Base-by-base conservation (phyloP, 2,888 invertebrate species). In the Macaria liturata region DNA sequence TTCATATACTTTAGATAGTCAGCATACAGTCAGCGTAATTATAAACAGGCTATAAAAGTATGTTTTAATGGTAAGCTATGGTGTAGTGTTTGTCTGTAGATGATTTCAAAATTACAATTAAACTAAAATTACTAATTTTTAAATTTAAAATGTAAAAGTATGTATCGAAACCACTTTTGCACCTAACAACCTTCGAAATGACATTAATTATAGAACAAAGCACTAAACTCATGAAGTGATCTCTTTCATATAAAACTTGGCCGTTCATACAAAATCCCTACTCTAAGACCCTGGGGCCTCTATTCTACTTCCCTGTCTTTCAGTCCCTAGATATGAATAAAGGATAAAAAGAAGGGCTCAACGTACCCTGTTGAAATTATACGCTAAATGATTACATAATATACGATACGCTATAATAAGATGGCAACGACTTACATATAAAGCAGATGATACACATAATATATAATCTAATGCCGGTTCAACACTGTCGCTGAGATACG, bases 301-400 rank as follows among this genome's bases (percentile, higher is more conserved):
- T 79, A 86, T 87, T 68, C 80, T 85, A 82, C 77, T 72, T 88
- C 88, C 88, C 88, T 89, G 88, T 88, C 85, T 78, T 76, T 88
- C 90, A 89, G 86, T 88, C 82, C 88, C 80, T 81, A 78, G 81
- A 86, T 86, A 87, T 86, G 78, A 85, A 78, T 79, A 70, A 76
- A 80, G 75, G 72, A 68, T 75, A 68, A 66, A 80, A 82, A 80
- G 68, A 69, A 78, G 81, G 83, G 81, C 64, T 68, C 65, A 76
- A 65, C 72, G 70, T 78, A 86, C 86, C 88, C 88, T 85, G 84
- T 85, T 67, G 67, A 83, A 87, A 83, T 75, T 70, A 83, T 76
- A 80, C 68, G 68, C 72, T 72, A 73, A 66, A 59, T 70, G 69
- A 74, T 66, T 70, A 9, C 8, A 42, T 42, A 8, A 42, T n/a